phyloP scores from a whole-genome alignment of 2,797 vertebrate species.

The Spinus pinus region DNA sequence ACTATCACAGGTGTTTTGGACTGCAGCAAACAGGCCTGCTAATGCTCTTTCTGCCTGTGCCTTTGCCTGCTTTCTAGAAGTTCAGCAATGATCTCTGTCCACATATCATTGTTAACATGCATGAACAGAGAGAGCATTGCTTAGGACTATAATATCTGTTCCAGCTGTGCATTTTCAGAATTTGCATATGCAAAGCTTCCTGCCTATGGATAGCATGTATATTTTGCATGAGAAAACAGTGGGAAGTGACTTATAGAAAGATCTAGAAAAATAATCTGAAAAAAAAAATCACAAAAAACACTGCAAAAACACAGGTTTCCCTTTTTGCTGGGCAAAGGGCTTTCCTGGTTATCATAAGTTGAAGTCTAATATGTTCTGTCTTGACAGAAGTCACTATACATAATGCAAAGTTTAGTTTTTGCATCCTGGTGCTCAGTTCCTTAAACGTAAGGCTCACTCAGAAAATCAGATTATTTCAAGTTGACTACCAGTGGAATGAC shows the following conservation, averaged over 20 bases:
- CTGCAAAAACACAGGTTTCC: not conserved
- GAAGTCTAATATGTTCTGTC: not conserved
- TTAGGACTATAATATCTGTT: not conserved
- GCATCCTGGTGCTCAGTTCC: not conserved
- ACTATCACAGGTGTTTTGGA: not conserved
- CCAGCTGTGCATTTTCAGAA: not conserved
- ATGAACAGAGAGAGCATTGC: rapidly evolving
- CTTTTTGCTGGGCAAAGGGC: not conserved
- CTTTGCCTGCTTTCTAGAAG: not conserved
- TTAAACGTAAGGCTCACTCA: not conserved
- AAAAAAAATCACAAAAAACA: not conserved
- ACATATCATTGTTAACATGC: not conserved
- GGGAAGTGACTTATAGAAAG: not conserved
- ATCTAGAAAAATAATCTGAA: not conserved
- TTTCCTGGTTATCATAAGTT: not conserved
- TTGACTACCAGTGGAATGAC: not conserved
- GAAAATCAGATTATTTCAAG: not conserved
- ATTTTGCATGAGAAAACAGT: not conserved
- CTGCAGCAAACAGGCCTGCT: not conserved
- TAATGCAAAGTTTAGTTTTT: not conserved
- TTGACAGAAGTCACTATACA: not conserved
- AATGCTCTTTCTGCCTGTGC: not conserved
- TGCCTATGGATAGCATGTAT: not conserved
- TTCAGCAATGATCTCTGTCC: not conserved
- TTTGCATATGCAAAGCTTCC: not conserved